phyloP scores from a whole-genome alignment of 1,140 invertebrate genomes.

The Lepidotrigona ventralis region DNA sequence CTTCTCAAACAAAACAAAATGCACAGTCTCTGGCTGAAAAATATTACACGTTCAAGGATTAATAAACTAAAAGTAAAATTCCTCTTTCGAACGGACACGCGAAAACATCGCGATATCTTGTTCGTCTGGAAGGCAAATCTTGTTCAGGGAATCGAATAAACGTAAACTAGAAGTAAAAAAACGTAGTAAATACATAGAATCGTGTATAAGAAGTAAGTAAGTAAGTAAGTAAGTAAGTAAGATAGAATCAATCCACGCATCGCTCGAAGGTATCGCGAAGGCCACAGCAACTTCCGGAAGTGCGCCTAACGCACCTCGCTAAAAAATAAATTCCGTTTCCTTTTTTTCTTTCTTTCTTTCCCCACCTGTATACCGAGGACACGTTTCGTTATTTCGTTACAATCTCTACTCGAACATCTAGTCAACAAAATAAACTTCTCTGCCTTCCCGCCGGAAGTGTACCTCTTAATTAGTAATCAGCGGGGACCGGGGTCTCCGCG shows the following conservation, averaged over 20 bases:
- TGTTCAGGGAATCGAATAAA: too few species aligned
- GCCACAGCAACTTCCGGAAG: conserved; percentile 3
- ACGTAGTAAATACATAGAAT: too few species aligned
- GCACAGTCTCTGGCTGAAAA: too few species aligned
- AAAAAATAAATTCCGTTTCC: conserved; percentile 45
- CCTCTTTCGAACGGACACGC: too few species aligned
- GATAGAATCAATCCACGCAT: conserved; percentile 17
- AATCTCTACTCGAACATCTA: conserved; percentile 35
- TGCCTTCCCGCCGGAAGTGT: conserved; percentile 48
- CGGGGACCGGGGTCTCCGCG: background rate
- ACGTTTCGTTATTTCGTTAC: conserved; percentile 4
- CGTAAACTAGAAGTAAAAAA: too few species aligned
- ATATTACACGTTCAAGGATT: too few species aligned
- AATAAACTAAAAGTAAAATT: too few species aligned
- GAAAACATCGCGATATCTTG: too few species aligned
- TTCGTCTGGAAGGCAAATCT: too few species aligned
- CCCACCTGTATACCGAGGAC: background rate
- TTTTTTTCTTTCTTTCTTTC: background rate
- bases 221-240: background rate
- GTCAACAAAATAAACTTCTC: conserved; percentile 62
- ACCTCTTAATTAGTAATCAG: conserved; percentile 48
- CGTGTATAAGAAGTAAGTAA: too few species aligned
- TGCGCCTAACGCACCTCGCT: conserved; percentile 19
- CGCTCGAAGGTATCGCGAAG: background rate
- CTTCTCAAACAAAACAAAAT: too few species aligned